Percentiles rank a stretch among this genome's conserved stretches.
phyloP scores from a whole-genome alignment of 2,888 invertebrate genomes.

The Junonia oenone region DNA sequence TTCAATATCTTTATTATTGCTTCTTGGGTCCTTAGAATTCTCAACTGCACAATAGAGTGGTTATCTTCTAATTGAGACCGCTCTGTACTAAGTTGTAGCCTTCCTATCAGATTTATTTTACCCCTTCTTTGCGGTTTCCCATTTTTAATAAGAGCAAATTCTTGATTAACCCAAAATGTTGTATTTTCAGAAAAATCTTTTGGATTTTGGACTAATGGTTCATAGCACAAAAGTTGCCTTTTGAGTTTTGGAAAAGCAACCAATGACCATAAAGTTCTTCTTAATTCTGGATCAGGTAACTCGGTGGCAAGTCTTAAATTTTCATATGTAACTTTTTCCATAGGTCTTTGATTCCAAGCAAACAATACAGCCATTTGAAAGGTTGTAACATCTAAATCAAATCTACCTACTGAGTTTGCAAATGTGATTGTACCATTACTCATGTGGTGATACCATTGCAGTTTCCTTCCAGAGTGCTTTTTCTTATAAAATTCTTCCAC shows the following conservation, averaged over 20 bases:
- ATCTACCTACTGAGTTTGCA: slow-evolving; percentile 93
- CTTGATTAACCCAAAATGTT: slow-evolving; percentile 97
- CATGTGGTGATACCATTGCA: slow-evolving; percentile 99
- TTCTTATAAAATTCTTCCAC: slow-evolving; percentile 99
- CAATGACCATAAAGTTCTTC: slow-evolving; percentile 96
- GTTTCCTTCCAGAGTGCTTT: slow-evolving; percentile 97
- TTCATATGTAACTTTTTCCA: slow-evolving; percentile 96
- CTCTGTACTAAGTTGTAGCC: slow-evolving; percentile 96
- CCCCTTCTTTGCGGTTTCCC: slow-evolving; percentile 96
- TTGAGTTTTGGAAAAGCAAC: slow-evolving; percentile 98
- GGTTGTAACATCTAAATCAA: slow-evolving; percentile 98
- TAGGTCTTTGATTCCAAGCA: slow-evolving; percentile 98
- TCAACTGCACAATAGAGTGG: slow-evolving; percentile 97
- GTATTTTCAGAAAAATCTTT: slow-evolving; percentile 97
- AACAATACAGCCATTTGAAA: slow-evolving; percentile 99
- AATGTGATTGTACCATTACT: slow-evolving; percentile 99
- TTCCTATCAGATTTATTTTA: slow-evolving; percentile 96
- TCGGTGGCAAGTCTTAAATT: slow-evolving; percentile 97
- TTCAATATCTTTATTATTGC: slow-evolving; percentile 99
- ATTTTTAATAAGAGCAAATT: slow-evolving; percentile 96
- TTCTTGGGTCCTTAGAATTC: slow-evolving; percentile 96
- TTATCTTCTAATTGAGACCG: slow-evolving; percentile 98
- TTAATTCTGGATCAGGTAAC: slow-evolving; percentile 95
- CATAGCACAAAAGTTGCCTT: slow-evolving; percentile 91
- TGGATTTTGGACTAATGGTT: slow-evolving; percentile 89